These are phyloP conservation scores for Arge pagana DNA, from an alignment of 2,888 invertebrate genomes.

Conservation along the genomic window DNA sequence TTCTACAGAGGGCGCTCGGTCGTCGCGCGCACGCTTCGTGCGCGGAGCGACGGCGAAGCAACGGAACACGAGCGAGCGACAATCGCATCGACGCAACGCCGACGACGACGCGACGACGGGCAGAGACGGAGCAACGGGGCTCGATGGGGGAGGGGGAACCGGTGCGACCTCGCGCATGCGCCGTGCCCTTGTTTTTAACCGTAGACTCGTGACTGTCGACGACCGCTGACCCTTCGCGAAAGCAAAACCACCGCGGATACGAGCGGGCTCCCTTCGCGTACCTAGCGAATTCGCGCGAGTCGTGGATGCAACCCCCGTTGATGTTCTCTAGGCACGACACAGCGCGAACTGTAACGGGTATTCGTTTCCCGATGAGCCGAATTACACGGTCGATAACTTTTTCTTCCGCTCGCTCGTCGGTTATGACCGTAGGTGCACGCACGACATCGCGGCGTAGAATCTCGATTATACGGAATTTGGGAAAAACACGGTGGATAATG, in stretches of 20 bases:
- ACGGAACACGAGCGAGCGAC: conserved; percentile 28
- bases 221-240: not conserved
- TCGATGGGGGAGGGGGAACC: conserved; percentile 44
- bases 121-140: conserved; percentile 52
- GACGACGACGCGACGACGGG: conserved; percentile 30
- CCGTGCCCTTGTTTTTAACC: conserved; percentile 49
- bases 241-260: too few relatives aligned
- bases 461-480: too few relatives aligned
- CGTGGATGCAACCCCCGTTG: not conserved
- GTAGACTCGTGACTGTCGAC: conserved; percentile 16
- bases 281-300: not conserved
- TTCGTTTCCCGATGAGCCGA: too few relatives aligned
- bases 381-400: too few relatives aligned
- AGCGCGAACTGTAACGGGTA: too few relatives aligned
- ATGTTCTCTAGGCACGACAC: too few relatives aligned
- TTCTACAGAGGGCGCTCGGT: conserved; percentile 10
- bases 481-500: too few relatives aligned
- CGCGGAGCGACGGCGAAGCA: conserved; percentile 32
- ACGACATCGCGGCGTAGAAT: too few relatives aligned
- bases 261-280: not conserved
- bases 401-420: too few relatives aligned
- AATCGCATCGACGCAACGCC: conserved; percentile 35
- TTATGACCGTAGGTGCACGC: too few relatives aligned
- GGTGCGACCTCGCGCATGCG: conserved; percentile 46
- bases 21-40: conserved; percentile 21